Evolutionary conservation across 2,888 invertebrate species (phyloP), one percentile per base, ranked within the genome.

Genomic region (Campoletis raptor): DNA sequence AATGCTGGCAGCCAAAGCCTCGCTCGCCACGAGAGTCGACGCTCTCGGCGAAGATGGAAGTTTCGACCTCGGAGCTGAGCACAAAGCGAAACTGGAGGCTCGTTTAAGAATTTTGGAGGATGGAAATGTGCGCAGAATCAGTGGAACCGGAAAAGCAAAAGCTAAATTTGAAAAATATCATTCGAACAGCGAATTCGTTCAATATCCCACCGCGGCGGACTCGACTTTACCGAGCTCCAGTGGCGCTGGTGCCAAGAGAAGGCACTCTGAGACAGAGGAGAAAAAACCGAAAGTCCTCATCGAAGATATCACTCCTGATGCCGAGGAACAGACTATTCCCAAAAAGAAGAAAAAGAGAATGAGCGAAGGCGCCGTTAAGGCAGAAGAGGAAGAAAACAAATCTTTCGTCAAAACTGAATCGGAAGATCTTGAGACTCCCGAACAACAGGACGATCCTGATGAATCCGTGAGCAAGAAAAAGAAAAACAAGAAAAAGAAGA

Each of bases 1-100:
- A 91, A 99, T 99, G 96, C 95, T 99, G 90, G 99, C 99, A 0
- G 99, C 99, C 0, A 99, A 99, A 94, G 97, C 99, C 0, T 96
- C 99, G 0, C 94, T 99, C 48, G 98, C 98, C 0, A 98, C 98
- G 0, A 96, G 99, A 90, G 97, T 98, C 0, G 99, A 99, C 94
- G 99, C 99, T 0, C 96, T 99, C 30, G 99, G 99, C 0, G 99
- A 99, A 93, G 98, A 98, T 61, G 96, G 96, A 0, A 95, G 95
- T 0, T 97, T 97, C 90, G 98, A 98, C 88, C 94, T 99, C 40
- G 99, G 99, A 6, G 96, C 97, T 0, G 98, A 97, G 91, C 98
- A 99, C 93, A 97, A 97, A 93, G 98, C 97, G 0, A 98, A 98
- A 93, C 94, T 99, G 81, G 99, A 99, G 94, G 95, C 96, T 2